phyloP scores from a whole-genome alignment of 2,888 invertebrate species.

The Drosophila robusta region DNA sequence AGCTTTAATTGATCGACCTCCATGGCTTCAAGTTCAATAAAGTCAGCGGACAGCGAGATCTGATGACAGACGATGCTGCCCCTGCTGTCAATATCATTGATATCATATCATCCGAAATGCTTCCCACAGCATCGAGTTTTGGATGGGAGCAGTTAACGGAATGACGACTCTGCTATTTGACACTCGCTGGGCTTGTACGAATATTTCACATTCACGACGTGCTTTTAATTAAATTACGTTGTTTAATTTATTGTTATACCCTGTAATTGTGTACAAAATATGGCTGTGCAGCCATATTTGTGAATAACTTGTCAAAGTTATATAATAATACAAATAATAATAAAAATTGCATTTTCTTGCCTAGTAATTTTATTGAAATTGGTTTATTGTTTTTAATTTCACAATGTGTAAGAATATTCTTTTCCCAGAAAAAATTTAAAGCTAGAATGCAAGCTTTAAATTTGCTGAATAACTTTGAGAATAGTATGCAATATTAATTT shows the following conservation, averaged over 20 bases:
- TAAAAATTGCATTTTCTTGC: no score
- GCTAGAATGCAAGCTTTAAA: no score
- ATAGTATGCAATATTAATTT: no score
- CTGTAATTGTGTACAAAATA: not conserved
- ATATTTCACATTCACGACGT: conserved; percentile 21
- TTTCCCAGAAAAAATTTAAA: no score
- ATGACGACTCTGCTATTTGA: conserved; percentile 23
- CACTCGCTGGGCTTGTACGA: conserved; percentile 12
- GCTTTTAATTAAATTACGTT: conserved; percentile 55
- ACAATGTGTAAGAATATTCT: no score
- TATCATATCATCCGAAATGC: conserved; percentile 40
- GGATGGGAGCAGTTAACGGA: conserved; percentile 11
- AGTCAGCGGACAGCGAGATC: conserved; percentile 28
- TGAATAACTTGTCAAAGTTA: no score
- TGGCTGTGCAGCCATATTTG: not conserved
- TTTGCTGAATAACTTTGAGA: no score
- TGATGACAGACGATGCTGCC: conserved; percentile 26
- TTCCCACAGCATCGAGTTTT: conserved; percentile 38
- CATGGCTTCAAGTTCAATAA: conserved; percentile 69
- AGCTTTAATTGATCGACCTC: conserved; percentile 68
- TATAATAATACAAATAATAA: no score
- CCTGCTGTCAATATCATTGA: conserved; percentile 63
- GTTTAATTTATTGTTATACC: conserved; percentile 33
- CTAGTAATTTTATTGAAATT: no score
- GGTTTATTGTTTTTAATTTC: no score